Percentiles rank a stretch among this genome's conserved stretches.
Conservation (phyloP, 2,888 invertebrate species). For the Marronus borbonicus region DNA sequence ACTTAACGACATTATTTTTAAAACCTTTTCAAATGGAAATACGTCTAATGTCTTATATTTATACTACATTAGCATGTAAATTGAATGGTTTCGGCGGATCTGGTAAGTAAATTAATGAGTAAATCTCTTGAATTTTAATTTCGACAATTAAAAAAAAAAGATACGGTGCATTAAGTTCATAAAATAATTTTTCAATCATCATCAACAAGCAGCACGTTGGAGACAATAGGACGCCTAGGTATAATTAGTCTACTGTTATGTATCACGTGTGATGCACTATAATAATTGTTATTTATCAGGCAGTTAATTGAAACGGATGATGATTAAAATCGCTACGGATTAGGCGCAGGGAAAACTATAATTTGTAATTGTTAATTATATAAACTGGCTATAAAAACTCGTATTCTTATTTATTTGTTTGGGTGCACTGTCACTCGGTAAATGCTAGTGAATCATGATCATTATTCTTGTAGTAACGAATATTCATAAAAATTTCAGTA, state of each 20-base stretch:
- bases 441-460: not conserved
- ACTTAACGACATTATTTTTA: constrained; percentile 4
- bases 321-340: constrained; percentile 6
- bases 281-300: not conserved
- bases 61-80: not conserved
- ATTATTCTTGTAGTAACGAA: not conserved
- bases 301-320: not conserved
- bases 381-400: not conserved
- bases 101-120: not conserved
- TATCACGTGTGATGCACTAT: not conserved
- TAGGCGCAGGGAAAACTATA: not conserved
- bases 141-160: not conserved
- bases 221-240: not conserved
- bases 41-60: not conserved
- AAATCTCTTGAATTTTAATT: not conserved
- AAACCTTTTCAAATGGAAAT: not conserved
- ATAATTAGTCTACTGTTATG: not conserved
- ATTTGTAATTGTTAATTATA: not conserved
- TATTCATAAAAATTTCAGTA: too few relatives aligned
- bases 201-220: not conserved
- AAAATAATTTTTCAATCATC: not conserved
- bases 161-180: not conserved
- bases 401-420: not conserved
- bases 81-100: not conserved
- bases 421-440: not conserved